Conservation (phyloP, 2,888 invertebrate genomes). For the Heteropelma amictum region DNA sequence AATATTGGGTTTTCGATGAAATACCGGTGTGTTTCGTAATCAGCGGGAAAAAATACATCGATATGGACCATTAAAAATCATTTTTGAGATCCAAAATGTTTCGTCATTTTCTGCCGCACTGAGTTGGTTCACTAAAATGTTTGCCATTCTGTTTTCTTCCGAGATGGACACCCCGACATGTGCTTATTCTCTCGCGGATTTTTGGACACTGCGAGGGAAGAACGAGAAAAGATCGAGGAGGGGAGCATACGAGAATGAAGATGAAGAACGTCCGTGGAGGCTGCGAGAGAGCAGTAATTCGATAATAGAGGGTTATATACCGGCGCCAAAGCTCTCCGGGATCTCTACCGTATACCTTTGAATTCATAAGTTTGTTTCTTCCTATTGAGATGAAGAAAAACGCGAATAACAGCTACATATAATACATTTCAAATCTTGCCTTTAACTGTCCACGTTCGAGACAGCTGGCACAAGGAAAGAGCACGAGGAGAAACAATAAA, state of each 20-base stretch:
- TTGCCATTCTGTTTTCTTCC: no score
- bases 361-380: conserved; percentile 72
- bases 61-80: no score
- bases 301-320: conserved; percentile 73
- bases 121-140: no score
- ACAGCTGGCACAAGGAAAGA: neutral
- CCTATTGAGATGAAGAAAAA: conserved; percentile 53
- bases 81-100: no score
- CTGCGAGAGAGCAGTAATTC: conserved; percentile 66
- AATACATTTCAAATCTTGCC: conserved; percentile 43
- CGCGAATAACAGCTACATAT: conserved; percentile 59
- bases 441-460: neutral
- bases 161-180: no score
- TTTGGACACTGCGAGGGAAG: no score
- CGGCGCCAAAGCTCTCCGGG: conserved; percentile 68
- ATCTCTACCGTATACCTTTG: conserved; percentile 57
- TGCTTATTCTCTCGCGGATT: no score
- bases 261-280: conserved; percentile 11
- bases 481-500: neutral
- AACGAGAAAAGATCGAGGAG: neutral
- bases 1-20: no score
- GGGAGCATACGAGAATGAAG: neutral
- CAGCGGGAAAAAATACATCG: no score
- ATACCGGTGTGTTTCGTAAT: no score
- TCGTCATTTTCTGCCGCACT: no score